These are phyloP conservation scores for Acleris emargana DNA, from an alignment of 2,888 invertebrate genomes.

Conservation along the genomic window DNA sequence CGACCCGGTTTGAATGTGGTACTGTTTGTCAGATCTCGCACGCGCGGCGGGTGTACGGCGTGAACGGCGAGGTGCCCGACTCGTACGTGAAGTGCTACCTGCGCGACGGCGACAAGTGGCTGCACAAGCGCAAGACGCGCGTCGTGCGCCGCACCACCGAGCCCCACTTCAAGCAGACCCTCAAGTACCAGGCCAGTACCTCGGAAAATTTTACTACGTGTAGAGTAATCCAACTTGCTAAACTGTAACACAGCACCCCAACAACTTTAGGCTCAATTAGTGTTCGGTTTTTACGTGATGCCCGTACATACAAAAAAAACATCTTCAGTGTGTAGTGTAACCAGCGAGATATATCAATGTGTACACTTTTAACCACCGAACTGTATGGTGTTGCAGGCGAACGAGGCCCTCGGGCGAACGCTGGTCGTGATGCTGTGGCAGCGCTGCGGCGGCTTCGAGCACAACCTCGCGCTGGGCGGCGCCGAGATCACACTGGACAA, in stretches of 20 bases:
- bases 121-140: constrained; percentile 96
- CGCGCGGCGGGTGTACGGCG: constrained; percentile 78
- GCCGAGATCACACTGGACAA: constrained; percentile 93
- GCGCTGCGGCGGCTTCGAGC: constrained; percentile 93
- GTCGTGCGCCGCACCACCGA: constrained; percentile 91
- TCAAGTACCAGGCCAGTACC: constrained; percentile 88
- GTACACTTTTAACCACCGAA: too few relatives aligned
- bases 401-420: constrained; percentile 90
- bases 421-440: constrained; percentile 97
- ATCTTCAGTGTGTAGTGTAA: too few relatives aligned
- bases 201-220: background rate
- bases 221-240: too few relatives aligned
- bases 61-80: constrained; percentile 90
- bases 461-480: constrained; percentile 91
- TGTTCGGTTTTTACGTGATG: too few relatives aligned
- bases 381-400: constrained; percentile 71
- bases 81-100: constrained; percentile 97
- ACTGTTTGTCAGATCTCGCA: constrained; percentile 65
- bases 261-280: too few relatives aligned
- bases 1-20: background rate
- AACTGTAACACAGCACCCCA: too few relatives aligned
- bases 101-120: constrained; percentile 93
- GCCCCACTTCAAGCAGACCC: constrained; percentile 94
- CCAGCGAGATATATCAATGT: too few relatives aligned
- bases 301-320: too few relatives aligned